Base-by-base conservation (phyloP, 2,113 vertebrate genomes). In the Taurulus bubalis region DNA sequence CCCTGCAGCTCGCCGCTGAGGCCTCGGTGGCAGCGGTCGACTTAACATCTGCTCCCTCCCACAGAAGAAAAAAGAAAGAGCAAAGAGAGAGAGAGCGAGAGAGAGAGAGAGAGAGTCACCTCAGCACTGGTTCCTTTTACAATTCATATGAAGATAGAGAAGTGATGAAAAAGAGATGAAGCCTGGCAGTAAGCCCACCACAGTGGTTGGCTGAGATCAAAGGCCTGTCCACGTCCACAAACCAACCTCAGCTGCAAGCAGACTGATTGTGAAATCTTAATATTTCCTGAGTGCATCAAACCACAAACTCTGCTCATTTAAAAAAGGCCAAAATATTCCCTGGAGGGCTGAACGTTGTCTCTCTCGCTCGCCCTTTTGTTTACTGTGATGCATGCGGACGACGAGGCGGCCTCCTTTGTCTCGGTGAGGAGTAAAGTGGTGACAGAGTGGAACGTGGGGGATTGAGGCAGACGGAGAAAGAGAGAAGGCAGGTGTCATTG, bases 11-110 rank as follows among this genome's bases (percentile, higher is more conserved):
- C 18, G 3, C 70, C 6, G 77, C 67, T 69, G 8, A 62, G 38
- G 75, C 55, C 70, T 67, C 14, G 0, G 47, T 83, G 84, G 69
- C 87, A 90, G 84, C 59, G 76, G 79, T 69, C 70, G 75, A 58
- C 63, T 26, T 78, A 87, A 89, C 83, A 88, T 85, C 87, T 89
- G 87, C 75, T 85, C 51, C 66, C 34, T 45, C n/a, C 30, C 4
- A 49, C 20, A 42, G 9, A 60, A 53, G 69, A 47, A 34, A 51
- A 36, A 56, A 56, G 55, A 56, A 32, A 20, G 15, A 66, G 60
- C 32, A 77, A 34, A 56, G n/a, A 56, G 6, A 47, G 8, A 22
- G 20, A 47, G 30, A 60, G 30, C 55, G 28, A 79, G 12, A 42
- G 12, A 42, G 40, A 42, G 11, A 38, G 36, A 1, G 1, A 24